These are phyloP conservation scores for Neofelis nebulosa DNA, from an alignment of 2,113 vertebrate species.

Conservation along the genomic window DNA sequence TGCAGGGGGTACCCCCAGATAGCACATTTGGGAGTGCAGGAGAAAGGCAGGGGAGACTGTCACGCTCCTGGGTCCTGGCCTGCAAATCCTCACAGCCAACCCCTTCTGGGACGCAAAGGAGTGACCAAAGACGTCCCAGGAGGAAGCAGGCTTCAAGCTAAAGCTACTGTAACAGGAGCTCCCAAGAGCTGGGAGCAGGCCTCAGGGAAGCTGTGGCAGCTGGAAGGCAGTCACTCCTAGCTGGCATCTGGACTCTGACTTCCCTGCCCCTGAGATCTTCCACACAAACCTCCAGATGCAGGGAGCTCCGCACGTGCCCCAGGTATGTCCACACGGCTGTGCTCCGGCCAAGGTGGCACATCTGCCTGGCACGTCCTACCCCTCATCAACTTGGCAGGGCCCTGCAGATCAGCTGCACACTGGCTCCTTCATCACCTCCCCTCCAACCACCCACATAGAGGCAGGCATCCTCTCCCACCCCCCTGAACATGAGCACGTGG, in stretches of 20 bases:
- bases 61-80: background rate
- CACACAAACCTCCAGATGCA: background rate
- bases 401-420: background rate
- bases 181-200: background rate
- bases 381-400: background rate
- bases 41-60: background rate
- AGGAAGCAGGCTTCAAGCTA: background rate
- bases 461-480: background rate
- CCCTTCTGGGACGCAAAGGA: background rate
- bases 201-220: no score
- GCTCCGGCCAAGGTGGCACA: background rate
- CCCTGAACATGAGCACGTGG: background rate
- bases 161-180: background rate
- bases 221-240: background rate
- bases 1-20: background rate
- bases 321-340: fast-evolving
- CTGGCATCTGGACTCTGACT: background rate
- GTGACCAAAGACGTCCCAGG: background rate
- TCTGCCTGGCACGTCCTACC: background rate
- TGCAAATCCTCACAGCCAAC: background rate
- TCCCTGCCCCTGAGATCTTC: background rate
- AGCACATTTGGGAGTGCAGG: background rate
- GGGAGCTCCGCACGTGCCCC: background rate
- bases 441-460: background rate
- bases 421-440: background rate